These are phyloP conservation scores for Adelosebastes latens DNA, from an alignment of 2,797 vertebrate genomes.

Conservation along the genomic window DNA sequence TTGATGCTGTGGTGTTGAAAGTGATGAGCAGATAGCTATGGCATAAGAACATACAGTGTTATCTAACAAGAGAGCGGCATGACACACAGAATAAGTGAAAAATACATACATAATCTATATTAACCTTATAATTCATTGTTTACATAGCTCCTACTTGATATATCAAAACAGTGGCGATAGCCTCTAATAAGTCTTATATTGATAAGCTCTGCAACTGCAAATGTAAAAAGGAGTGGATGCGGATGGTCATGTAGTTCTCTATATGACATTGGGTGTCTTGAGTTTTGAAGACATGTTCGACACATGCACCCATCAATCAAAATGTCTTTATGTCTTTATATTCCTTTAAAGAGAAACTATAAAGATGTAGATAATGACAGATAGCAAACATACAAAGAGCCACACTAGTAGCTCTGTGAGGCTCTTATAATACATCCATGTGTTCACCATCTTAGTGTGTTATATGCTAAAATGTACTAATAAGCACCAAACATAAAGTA, in stretches of 20 bases:
- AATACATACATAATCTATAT: neutral
- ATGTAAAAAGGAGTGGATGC: neutral
- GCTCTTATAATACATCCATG: too few relatives aligned
- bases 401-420: neutral
- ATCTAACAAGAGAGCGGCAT: neutral
- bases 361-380: neutral
- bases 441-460: neutral
- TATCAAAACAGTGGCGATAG: neutral
- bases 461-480: neutral
- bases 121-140: neutral
- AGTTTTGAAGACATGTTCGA: too few relatives aligned
- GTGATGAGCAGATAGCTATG: neutral
- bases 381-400: neutral
- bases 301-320: too few relatives aligned
- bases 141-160: neutral
- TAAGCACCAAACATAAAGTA: neutral
- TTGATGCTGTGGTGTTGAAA: neutral
- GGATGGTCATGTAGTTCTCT: neutral
- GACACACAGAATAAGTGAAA: neutral
- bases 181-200: neutral
- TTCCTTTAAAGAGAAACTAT: neutral
- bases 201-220: neutral
- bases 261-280: neutral
- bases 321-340: neutral
- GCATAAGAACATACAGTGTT: neutral